Conservation (phyloP, 2,888 invertebrate species). For the Ophion slaviceki region DNA sequence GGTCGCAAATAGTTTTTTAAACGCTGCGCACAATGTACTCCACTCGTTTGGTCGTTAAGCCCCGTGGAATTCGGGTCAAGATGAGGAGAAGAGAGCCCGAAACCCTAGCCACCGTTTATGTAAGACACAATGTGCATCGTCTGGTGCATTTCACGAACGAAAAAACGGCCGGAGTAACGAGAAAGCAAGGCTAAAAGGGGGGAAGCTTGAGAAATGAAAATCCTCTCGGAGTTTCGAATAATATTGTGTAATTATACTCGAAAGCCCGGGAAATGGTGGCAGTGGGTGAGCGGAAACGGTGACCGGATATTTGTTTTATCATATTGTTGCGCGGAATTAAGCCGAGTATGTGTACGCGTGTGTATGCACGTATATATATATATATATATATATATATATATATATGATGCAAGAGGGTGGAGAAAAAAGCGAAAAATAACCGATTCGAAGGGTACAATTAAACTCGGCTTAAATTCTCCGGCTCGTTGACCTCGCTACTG, state of each 20-base stretch:
- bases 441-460: slow-evolving; percentile 60
- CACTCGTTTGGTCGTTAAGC: slow-evolving; percentile 49
- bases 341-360: neutral
- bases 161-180: slow-evolving; percentile 34
- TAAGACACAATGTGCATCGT: slow-evolving; percentile 33
- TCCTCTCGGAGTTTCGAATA: slow-evolving; percentile 43
- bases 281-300: slow-evolving; percentile 47
- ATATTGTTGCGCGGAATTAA: slow-evolving; percentile 19
- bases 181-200: slow-evolving; percentile 22
- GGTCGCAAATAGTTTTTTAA: slow-evolving; percentile 1
- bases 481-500: slow-evolving; percentile 34
- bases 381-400: neutral
- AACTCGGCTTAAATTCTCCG: slow-evolving; percentile 61
- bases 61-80: slow-evolving; percentile 44
- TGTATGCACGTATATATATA: too few species aligned
- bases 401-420: neutral
- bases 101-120: slow-evolving; percentile 11
- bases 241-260: slow-evolving; percentile 61
- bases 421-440: slow-evolving; percentile 34
- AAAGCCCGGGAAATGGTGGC: slow-evolving; percentile 21
- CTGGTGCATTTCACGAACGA: slow-evolving; percentile 27
- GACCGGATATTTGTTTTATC: slow-evolving; percentile 27
- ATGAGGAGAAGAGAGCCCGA: slow-evolving; percentile 11
- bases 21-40: slow-evolving; percentile 30
- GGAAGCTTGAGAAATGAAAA: slow-evolving; percentile 27